Percentiles rank a stretch among this genome's conserved stretches.
Conservation (phyloP, 2,113 vertebrate genomes). For the Anolis carolinensis region DNA sequence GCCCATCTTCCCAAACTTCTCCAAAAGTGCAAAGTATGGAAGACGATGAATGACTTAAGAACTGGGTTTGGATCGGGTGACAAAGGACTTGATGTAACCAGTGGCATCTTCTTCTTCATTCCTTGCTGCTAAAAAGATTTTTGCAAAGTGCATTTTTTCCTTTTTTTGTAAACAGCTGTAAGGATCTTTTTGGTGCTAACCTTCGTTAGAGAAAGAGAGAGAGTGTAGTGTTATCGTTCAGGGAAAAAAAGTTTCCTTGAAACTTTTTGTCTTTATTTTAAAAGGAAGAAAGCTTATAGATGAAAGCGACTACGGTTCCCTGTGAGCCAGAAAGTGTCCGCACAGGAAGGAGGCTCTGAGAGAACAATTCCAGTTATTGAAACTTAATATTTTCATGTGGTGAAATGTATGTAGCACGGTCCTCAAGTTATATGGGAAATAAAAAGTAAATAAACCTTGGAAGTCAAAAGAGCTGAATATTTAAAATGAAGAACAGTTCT, state of each 20-base stretch:
- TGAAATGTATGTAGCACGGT: neutral
- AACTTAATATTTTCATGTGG: neutral
- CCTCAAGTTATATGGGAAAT: neutral
- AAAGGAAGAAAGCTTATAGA: neutral
- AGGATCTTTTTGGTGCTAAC: neutral
- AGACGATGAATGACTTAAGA: conserved; percentile 6
- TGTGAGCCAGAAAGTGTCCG: neutral
- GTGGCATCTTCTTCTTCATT: fast-evolving
- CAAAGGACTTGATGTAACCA: fast-evolving
- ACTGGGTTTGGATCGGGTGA: neutral
- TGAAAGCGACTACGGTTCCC: neutral
- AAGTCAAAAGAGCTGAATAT: neutral
- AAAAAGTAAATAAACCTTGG: conserved; percentile 1
- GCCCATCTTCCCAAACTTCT: neutral
- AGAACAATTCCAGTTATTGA: neutral
- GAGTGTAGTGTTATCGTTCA: neutral
- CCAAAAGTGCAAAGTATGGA: neutral
- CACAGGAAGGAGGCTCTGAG: neutral
- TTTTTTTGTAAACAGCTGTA: neutral
- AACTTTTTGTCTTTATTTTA: neutral
- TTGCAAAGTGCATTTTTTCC: neutral
- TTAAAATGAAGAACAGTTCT: no score
- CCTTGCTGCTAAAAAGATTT: neutral
- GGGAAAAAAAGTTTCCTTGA: neutral
- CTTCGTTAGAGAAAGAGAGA: fast-evolving